Evolutionary conservation across 1,140 invertebrate species (phyloP).

Genomic region (Chymomyza costata): DNA sequence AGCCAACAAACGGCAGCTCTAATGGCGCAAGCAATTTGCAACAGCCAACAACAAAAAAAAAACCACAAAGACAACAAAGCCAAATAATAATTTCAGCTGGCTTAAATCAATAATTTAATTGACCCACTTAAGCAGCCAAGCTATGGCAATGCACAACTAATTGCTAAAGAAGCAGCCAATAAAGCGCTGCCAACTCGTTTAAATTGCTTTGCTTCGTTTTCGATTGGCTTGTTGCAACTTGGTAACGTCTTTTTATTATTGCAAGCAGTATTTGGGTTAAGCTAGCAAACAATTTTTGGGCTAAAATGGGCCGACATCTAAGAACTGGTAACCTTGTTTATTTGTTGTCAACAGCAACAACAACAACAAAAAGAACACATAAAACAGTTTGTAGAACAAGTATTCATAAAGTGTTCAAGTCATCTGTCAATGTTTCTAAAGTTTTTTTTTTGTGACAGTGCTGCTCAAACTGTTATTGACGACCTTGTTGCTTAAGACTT

Average conservation of each 20-base stretch:
- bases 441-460: slow-evolving; percentile 9
- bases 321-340: slow-evolving; percentile 31
- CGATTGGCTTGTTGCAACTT: too few relatives aligned
- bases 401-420: too few relatives aligned
- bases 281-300: too few relatives aligned
- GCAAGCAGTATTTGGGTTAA: slow-evolving; percentile 20
- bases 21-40: too few relatives aligned
- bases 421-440: too few relatives aligned
- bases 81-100: neutral
- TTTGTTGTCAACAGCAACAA: slow-evolving; percentile 25
- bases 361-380: too few relatives aligned
- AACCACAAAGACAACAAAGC: neutral
- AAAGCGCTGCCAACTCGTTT: too few relatives aligned
- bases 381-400: too few relatives aligned
- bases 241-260: slow-evolving; percentile 11
- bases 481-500: neutral
- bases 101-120: slow-evolving; percentile 44
- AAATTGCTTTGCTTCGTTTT: too few relatives aligned
- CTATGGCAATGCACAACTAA: too few relatives aligned
- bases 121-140: slow-evolving; percentile 38
- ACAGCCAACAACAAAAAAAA: neutral
- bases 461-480: slow-evolving; percentile 18
- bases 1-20: too few relatives aligned
- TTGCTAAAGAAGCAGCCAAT: too few relatives aligned
- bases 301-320: slow-evolving; percentile 17